Evolutionary conservation across 2,888 invertebrate genomes (phyloP).

Genomic region (Aleiodes testaceus): DNA sequence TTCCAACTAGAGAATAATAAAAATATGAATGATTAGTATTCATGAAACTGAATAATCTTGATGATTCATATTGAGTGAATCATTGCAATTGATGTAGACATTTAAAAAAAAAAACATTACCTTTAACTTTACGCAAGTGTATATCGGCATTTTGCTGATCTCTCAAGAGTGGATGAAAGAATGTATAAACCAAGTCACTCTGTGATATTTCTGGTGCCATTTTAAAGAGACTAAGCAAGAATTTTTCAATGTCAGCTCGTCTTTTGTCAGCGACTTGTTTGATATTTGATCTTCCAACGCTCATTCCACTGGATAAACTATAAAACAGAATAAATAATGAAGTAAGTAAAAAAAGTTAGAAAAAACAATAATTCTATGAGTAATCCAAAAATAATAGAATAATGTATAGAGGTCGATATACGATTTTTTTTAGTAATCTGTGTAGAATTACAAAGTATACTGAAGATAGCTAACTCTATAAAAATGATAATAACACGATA

Average conservation of each 20-base stretch:
- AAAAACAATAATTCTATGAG: background rate
- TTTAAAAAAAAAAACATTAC: slow-evolving; percentile 70
- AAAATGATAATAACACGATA: slow-evolving; percentile 33
- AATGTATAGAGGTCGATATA: slow-evolving; percentile 4
- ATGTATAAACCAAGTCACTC: slow-evolving; percentile 97
- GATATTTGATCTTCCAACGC: slow-evolving; percentile 94
- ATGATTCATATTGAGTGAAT: too few relatives aligned
- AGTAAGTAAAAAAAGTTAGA: slow-evolving; percentile 1
- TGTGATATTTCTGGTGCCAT: slow-evolving; percentile 96
- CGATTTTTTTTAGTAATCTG: slow-evolving; percentile 21
- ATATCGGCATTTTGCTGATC: slow-evolving; percentile 94
- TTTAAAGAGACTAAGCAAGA: slow-evolving; percentile 88
- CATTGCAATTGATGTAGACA: too few relatives aligned
- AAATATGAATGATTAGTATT: background rate
- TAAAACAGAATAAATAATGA: slow-evolving; percentile 53
- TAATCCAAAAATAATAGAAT: slow-evolving; percentile 24
- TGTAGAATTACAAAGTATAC: background rate
- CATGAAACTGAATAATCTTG: background rate
- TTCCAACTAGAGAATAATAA: slow-evolving; percentile 66
- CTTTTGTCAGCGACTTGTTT: slow-evolving; percentile 95
- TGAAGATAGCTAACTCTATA: slow-evolving; percentile 35
- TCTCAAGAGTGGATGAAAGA: slow-evolving; percentile 95
- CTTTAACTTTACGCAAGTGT: slow-evolving; percentile 84
- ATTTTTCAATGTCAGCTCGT: slow-evolving; percentile 90
- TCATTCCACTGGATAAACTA: slow-evolving; percentile 83